Base-by-base conservation (phyloP, 2,888 invertebrate species). In the Hyalella azteca region DNA sequence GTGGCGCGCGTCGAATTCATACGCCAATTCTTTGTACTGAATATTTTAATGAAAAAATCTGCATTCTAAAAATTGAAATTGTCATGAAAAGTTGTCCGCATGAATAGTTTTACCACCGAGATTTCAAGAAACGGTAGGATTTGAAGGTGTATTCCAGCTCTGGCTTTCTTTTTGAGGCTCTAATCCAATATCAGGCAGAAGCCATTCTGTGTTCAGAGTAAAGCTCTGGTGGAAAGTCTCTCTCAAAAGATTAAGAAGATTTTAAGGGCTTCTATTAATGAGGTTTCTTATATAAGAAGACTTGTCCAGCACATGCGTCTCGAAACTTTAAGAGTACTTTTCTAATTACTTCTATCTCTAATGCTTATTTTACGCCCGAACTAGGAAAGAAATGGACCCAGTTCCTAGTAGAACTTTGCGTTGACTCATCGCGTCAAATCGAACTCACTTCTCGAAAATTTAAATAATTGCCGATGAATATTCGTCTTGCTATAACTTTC, bases 141-240 rank as follows among this genome's bases (percentile, higher is more conserved):
- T n/a, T n/a, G n/a, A n/a, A n/a, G n/a, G n/a, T n/a, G n/a, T n/a
- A n/a, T n/a, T n/a, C n/a, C n/a, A n/a, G n/a, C 45, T 45, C 15
- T 15, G 45, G 45, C 15, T 45, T 9, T 45, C 15, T 15, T 45
- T 15, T 45, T 45, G 11, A 9, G 15, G 11, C 45, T 11, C 45
- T 15, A 45, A 45, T 45, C 45, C 45, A 11, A 45, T 45, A 11
- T 15, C 45, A 45, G 45, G 45, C 45, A 4, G 66, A 66, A 66
- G 66, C 66, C 66, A 66, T 66, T 66, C 66, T 66, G 29, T 66
- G 66, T 36, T 29, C 11, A 66, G 29, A 66, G 66, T 66, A 66
- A 29, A 66, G 66, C 36, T 19, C 32, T 32, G 36, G 36, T 66
- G 36, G 36, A 66, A 66, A 66, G 66, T 66, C 66, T 22, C 15